These are phyloP conservation scores for Eptatretus atami DNA, from an alignment of 2,797 vertebrate genomes.

Conservation along the genomic window DNA sequence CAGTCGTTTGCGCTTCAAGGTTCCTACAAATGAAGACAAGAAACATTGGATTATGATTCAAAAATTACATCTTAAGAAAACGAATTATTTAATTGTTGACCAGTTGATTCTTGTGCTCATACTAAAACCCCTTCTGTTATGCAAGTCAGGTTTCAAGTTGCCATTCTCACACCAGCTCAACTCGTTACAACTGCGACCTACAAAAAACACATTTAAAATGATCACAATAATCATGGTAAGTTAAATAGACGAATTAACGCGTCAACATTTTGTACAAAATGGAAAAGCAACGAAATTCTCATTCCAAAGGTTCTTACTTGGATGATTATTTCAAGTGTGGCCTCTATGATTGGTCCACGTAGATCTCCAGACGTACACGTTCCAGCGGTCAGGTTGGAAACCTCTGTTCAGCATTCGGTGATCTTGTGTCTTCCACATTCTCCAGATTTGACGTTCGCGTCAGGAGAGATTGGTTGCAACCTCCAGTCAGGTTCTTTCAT, in stretches of 20 bases:
- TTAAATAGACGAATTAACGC: too few species aligned
- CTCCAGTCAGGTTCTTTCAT: constrained; percentile 16
- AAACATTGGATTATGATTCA: too few species aligned
- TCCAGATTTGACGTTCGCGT: constrained; percentile 10
- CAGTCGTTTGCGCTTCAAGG: too few species aligned
- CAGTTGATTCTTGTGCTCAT: too few species aligned
- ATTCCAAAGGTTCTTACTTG: constrained; percentile 11
- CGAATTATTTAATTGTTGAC: too few species aligned
- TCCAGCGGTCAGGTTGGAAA: constrained; percentile 16
- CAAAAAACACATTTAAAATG: not conserved
- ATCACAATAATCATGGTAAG: too few species aligned
- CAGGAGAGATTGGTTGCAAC: constrained; percentile 13
- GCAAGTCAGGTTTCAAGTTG: constrained; percentile 17
- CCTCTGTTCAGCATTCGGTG: constrained; percentile 13
- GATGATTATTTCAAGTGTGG: constrained; percentile 16
- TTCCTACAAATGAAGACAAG: too few species aligned
- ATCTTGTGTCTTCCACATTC: constrained; percentile 17
- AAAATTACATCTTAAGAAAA: too few species aligned
- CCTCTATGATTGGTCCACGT: constrained; percentile 18
- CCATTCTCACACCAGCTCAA: constrained; percentile 18
- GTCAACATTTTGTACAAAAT: too few species aligned
- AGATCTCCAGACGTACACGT: constrained; percentile 16
- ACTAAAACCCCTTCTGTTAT: constrained; percentile 16
- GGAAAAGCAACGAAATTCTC: too few species aligned
- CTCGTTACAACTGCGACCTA: constrained; percentile 16